Conservation (phyloP, 2,888 invertebrate species). For the Geophilus truncorum region DNA sequence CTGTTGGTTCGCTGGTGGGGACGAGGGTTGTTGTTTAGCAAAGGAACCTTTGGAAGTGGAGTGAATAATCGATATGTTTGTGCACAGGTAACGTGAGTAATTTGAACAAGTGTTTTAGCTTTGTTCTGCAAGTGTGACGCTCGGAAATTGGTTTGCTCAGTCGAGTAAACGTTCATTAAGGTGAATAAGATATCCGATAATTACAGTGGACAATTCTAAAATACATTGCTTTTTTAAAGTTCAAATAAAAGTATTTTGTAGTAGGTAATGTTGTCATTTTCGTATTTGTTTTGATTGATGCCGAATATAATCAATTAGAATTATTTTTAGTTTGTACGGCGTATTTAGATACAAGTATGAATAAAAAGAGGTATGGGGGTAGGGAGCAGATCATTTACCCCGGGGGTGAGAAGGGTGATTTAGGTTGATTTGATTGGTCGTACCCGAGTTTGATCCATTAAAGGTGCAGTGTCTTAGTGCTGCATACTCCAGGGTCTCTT, state of each 20-base stretch:
- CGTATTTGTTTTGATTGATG: no score
- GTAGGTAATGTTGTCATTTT: no score
- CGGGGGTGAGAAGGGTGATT: background rate
- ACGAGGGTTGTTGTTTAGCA: background rate
- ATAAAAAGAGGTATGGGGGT: background rate
- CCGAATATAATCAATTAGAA: no score
- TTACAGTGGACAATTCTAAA: no score
- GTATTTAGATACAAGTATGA: no score
- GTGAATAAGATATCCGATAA: no score
- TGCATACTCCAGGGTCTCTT: slow-evolving; percentile 12
- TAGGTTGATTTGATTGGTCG: slow-evolving; percentile 23
- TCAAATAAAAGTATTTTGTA: no score
- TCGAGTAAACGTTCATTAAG: background rate
- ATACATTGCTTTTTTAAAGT: no score
- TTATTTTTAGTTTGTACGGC: no score
- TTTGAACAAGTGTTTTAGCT: background rate
- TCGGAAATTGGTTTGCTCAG: background rate
- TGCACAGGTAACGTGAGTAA: background rate
- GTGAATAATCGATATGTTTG: background rate
- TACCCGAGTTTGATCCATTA: background rate
- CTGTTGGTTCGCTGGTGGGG: background rate
- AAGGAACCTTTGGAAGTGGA: background rate
- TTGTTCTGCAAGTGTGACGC: no score
- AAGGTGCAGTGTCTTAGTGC: background rate
- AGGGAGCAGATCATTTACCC: background rate